Percentiles rank a stretch among this genome's conserved stretches.
Evolutionary conservation across 2,113 vertebrate genomes (phyloP).

Genomic region (Oreotrochilus melanogaster): DNA sequence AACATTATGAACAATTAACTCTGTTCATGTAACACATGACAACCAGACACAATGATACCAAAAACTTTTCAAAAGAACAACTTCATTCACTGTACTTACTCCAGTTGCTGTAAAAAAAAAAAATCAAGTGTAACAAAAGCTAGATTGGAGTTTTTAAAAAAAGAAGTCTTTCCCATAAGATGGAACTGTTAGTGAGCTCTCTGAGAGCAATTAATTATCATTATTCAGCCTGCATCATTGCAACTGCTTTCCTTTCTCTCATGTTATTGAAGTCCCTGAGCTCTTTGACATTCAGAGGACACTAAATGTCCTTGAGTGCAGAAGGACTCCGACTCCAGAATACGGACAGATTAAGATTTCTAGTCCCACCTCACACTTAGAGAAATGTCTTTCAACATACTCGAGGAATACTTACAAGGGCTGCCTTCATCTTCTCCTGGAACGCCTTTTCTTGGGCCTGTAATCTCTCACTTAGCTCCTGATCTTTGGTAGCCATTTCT

Average conservation of each 20-base stretch:
- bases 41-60: not conserved
- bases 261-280: not conserved
- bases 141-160: not conserved
- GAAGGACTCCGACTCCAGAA: not conserved
- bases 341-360: not conserved
- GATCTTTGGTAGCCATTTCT: constrained; percentile 85
- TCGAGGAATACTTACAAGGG: constrained; percentile 81
- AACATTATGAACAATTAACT: not conserved
- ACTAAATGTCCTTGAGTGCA: not conserved
- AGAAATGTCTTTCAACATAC: not conserved
- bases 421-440: constrained; percentile 81
- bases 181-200: not conserved
- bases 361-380: not conserved
- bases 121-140: not conserved
- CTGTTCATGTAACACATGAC: not conserved
- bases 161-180: not conserved
- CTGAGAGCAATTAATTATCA: not conserved
- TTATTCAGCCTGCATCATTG: not conserved
- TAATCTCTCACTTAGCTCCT: constrained; percentile 78
- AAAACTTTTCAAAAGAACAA: not conserved
- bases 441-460: constrained; percentile 70
- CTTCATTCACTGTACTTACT: not conserved
- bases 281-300: not conserved
- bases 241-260: not conserved
- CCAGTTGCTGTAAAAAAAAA: not conserved